Evolutionary conservation across 2,797 vertebrate species (phyloP).

Genomic region (Lacerta bilineata): DNA sequence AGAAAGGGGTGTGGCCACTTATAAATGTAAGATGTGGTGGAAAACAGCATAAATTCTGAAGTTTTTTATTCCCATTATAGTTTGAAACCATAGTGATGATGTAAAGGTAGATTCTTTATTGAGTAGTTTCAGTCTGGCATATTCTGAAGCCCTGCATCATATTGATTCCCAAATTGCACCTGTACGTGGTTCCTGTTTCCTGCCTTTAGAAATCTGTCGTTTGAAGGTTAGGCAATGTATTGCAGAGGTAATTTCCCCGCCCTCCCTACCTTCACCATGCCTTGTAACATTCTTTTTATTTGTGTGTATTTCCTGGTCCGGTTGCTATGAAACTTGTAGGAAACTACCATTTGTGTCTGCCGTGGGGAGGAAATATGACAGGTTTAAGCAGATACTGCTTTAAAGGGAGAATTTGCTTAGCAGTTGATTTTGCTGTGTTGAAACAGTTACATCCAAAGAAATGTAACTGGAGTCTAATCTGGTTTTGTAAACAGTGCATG

Average conservation of each 20-base stretch:
- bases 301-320: conserved; percentile 43
- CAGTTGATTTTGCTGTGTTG: conserved; percentile 5
- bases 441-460: conserved; percentile 24
- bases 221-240: conserved; percentile 42
- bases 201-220: conserved; percentile 23
- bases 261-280: conserved; percentile 58
- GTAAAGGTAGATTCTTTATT: neutral
- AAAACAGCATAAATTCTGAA: neutral
- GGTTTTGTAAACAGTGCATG: conserved; percentile 28
- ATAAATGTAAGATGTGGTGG: neutral
- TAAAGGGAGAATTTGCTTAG: neutral
- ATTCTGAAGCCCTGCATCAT: neutral
- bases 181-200: fast-evolving
- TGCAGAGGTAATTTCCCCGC: conserved; percentile 39
- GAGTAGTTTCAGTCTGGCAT: fast-evolving
- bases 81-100: neutral
- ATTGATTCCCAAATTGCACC: neutral
- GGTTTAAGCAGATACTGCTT: neutral
- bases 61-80: neutral
- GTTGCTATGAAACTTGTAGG: conserved; percentile 66
- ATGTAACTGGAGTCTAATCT: conserved; percentile 28
- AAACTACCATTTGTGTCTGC: conserved; percentile 55
- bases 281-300: conserved; percentile 44
- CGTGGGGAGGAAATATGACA: conserved; percentile 37
- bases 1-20: neutral